phyloP scores from a whole-genome alignment of 2,797 vertebrate species.

The Gymnocypris eckloni region DNA sequence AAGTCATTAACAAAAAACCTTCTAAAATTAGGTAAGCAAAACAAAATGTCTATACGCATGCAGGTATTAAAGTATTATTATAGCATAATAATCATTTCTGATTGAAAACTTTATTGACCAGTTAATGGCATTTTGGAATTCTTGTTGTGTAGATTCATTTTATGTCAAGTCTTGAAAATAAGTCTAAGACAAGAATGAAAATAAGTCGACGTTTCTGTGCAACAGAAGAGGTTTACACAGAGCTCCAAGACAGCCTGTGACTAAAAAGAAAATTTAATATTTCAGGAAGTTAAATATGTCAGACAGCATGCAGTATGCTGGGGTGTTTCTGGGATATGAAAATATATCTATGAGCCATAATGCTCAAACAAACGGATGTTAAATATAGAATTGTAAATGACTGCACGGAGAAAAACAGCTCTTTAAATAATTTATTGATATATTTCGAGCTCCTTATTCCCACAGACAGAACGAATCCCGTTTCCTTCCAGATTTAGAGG shows the following conservation, averaged over 20 bases:
- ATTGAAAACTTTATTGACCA: constrained; percentile 8
- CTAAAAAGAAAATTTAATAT: constrained; percentile 68
- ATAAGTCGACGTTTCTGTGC: constrained; percentile 13
- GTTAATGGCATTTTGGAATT: background rate
- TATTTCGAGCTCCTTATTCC: constrained; percentile 61
- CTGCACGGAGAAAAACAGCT: constrained; percentile 69
- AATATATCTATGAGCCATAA: constrained; percentile 69
- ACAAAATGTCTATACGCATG: background rate
- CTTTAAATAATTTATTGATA: constrained; percentile 75
- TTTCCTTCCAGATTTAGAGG: constrained; percentile 60
- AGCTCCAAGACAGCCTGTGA: constrained; percentile 63
- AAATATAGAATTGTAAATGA: constrained; percentile 76
- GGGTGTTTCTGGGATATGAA: constrained; percentile 62
- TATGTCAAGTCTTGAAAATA: background rate
- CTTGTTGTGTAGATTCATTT: constrained; percentile 16
- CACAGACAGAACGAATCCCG: constrained; percentile 61
- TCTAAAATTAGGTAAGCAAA: background rate
- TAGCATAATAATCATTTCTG: background rate
- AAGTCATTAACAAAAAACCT: background rate
- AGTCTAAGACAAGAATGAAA: constrained; percentile 10
- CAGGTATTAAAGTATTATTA: background rate
- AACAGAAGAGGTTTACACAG: constrained; percentile 48
- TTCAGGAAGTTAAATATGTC: constrained; percentile 64
- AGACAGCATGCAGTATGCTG: constrained; percentile 59
- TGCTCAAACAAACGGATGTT: constrained; percentile 72